Evolutionary conservation across 1,140 invertebrate species (phyloP), one percentile per base, ranked within the genome.

Genomic region (Delia radicum): DNA sequence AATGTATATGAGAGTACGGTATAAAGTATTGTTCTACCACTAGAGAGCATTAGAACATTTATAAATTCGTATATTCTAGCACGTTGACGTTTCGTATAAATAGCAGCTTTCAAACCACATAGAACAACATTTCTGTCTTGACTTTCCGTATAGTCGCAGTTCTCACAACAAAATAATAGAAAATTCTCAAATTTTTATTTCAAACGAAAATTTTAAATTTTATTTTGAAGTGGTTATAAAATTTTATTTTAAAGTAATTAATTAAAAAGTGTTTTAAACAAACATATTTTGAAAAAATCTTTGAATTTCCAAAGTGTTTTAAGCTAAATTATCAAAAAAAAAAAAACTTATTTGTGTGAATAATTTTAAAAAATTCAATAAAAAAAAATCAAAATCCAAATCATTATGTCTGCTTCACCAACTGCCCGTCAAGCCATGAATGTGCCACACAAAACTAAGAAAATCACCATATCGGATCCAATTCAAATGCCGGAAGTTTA

Each of bases 401-500:
- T 69, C 28, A 75, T 73, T 48, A 95, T 95, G 94, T 94, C 94
- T 76, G 93, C 93, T 77, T 94, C 93, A 79, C 93, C 93, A 3
- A 92, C 94, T 78, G 93, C 93, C 73, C 90, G 93, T 80, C 92
- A 94, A 85, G 91, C 91, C 24, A 77, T 83, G 37, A 77, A 77
- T 26, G 82, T 81, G 61, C 93, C 92, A 1, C 90, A 92, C 81
- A 93, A 93, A 46, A 91, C 91, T 73, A 92, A 91, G 82, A 90
- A 90, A 81, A 90, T 95, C 69, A 87, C 94, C 27, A 91, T 97
- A 77, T 91, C 92, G 72, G 95, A 96, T 87, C 90, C 94, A 7
- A 91, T 92, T 76, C 93, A 96, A 83, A 88, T 97, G 86, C 94
- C 95, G 6, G 87, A 90, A 81, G 93, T 96, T 77, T 98, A 97